Evolutionary conservation across 2,113 vertebrate genomes (phyloP).

Genomic region (Rattus norvegicus): GRCr8 NC_086028.1:19082001-19082500

Average conservation of each 20-base stretch:
- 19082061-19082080: background rate
- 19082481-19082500: background rate
- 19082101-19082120: rapidly evolving
- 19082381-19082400: conserved; percentile 25
- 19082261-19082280: conserved; percentile 54
- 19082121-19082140: background rate
- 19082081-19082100: too few relatives aligned
- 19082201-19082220: background rate
- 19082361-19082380: conserved; percentile 60
- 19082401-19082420: background rate
- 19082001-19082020: background rate
- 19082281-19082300: background rate
- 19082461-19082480: background rate
- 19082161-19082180: background rate
- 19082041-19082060: background rate
- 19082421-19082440: background rate
- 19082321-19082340: conserved; percentile 47
- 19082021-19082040: background rate
- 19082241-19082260: background rate
- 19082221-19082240: background rate
- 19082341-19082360: conserved; percentile 43
- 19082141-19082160: background rate
- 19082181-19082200: background rate
- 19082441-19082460: background rate
- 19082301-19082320: conserved; percentile 33